phyloP scores from a whole-genome alignment of 2,888 invertebrate species.

The Notodonta dromedarius region DNA sequence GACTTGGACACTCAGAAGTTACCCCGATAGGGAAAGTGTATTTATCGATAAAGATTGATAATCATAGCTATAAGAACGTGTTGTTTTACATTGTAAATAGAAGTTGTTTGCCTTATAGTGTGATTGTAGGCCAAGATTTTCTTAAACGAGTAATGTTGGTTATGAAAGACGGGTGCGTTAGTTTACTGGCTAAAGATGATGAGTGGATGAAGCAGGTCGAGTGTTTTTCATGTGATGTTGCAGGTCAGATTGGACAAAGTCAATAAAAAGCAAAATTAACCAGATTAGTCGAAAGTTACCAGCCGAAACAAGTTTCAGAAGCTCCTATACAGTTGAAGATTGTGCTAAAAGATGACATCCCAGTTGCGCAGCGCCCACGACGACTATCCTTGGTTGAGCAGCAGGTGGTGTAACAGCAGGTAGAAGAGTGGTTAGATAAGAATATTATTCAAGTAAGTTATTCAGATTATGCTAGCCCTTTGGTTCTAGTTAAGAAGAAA shows the following conservation, averaged over 20 bases:
- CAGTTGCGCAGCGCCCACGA: background rate
- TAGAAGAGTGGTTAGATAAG: conserved; percentile 8
- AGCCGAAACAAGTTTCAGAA: background rate
- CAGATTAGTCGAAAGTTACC: background rate
- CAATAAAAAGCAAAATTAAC: background rate
- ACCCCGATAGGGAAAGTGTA: background rate
- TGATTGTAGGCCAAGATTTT: background rate
- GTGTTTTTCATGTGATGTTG: background rate
- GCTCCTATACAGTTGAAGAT: conserved; percentile 1
- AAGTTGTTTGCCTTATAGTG: conserved; percentile 2
- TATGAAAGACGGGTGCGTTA: background rate
- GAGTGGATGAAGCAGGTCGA: background rate
- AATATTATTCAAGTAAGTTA: conserved; percentile 6
- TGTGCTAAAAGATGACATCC: background rate
- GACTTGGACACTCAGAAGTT: conserved; percentile 1
- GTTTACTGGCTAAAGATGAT: background rate
- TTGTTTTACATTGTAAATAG: background rate
- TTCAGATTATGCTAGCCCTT: conserved; percentile 13
- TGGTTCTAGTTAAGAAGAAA: conserved; percentile 12
- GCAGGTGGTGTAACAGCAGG: conserved; percentile 1
- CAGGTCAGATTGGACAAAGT: background rate
- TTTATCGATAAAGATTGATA: background rate
- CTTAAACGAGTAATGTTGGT: background rate
- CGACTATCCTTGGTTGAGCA: background rate
- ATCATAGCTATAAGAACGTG: background rate